phyloP scores from a whole-genome alignment of 2,797 vertebrate genomes.

The Enteromius thamalakanensis region DNA sequence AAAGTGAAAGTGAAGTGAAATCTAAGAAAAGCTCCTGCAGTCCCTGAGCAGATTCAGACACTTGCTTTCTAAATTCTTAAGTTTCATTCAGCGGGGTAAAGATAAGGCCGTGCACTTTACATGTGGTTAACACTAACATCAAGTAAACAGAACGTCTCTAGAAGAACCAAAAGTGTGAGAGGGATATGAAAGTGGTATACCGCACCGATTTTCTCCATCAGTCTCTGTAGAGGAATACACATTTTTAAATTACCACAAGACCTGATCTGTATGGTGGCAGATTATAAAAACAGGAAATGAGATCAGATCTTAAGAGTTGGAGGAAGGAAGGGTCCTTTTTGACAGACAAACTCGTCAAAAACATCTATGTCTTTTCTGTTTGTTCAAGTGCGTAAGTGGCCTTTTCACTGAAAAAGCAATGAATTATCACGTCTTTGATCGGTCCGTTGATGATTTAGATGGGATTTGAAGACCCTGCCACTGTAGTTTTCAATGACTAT shows the following conservation, averaged over 20 bases:
- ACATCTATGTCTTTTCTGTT: not conserved
- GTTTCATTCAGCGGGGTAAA: not conserved
- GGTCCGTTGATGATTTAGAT: not conserved
- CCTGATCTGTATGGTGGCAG: not conserved
- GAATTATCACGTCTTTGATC: not conserved
- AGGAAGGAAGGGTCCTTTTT: not conserved
- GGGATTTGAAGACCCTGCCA: not conserved
- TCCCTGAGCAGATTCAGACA: not conserved
- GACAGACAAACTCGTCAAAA: not conserved
- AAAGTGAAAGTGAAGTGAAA: not conserved
- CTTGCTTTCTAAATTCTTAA: not conserved
- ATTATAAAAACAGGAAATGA: slow-evolving; percentile 17
- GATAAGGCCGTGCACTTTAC: too few species aligned
- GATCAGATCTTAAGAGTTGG: not conserved
- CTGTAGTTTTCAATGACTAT: not conserved
- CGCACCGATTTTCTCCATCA: not conserved
- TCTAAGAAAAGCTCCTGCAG: not conserved
- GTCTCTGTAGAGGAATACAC: not conserved
- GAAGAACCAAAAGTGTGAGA: not conserved
- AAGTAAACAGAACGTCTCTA: not conserved
- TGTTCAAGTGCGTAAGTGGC: not conserved
- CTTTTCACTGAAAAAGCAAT: not conserved
- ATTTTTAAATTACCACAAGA: not conserved
- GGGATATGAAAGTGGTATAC: not conserved
- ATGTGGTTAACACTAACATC: not conserved